Percentiles rank a stretch among this genome's conserved stretches.
phyloP scores from a whole-genome alignment of 2,888 invertebrate genomes.

The Nebria brevicollis region DNA sequence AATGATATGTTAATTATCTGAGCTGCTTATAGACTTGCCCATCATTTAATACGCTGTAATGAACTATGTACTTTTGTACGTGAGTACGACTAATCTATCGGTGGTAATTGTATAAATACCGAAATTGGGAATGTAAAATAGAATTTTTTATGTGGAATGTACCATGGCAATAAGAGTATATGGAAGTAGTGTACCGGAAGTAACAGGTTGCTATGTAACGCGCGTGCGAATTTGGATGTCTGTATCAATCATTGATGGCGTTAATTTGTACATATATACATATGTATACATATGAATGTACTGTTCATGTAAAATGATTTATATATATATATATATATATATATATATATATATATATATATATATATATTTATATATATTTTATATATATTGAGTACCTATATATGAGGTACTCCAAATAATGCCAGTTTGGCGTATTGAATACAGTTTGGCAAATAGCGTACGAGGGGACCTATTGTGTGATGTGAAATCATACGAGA shows the following conservation, averaged over 20 bases:
- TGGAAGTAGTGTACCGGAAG: conserved; percentile 53
- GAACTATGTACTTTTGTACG: too few relatives aligned
- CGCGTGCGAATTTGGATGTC: conserved; percentile 51
- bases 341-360: too few relatives aligned
- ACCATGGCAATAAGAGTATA: conserved; percentile 50
- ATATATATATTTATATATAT: too few relatives aligned
- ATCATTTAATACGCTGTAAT: too few relatives aligned
- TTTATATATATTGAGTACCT: too few relatives aligned
- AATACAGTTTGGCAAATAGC: conserved; percentile 53
- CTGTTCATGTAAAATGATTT: too few relatives aligned
- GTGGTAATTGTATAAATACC: neutral
- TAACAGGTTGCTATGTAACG: conserved; percentile 52
- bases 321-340: too few relatives aligned
- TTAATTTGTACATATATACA: conserved; percentile 18
- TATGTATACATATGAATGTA: too few relatives aligned
- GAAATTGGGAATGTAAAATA: neutral
- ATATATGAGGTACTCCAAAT: conserved; percentile 5
- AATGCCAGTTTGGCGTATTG: conserved; percentile 44
- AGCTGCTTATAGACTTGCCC: too few relatives aligned
- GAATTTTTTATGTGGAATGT: conserved; percentile 37
- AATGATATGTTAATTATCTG: too few relatives aligned
- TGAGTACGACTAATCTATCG: too few relatives aligned
- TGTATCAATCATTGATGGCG: conserved; percentile 51
- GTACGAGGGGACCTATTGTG: conserved; percentile 47
- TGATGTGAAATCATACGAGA: neutral